Evolutionary conservation across 2,888 invertebrate species (phyloP).

Genomic region (Sialis lutaria): DNA sequence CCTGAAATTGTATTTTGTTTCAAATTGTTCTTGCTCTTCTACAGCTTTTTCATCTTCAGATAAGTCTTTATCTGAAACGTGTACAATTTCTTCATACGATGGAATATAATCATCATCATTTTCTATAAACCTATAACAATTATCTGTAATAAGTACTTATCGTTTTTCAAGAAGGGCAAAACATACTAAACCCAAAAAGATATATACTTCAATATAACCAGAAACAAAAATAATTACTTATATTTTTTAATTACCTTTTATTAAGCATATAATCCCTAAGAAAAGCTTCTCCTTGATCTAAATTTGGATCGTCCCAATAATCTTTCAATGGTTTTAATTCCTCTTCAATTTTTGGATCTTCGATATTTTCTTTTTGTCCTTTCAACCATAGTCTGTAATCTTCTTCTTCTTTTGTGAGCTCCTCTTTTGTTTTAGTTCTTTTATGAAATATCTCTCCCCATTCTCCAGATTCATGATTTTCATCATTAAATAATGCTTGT

Average conservation of each 20-base stretch:
- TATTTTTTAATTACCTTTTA: slow-evolving; percentile 36
- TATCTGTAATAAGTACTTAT: background rate
- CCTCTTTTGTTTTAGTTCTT: slow-evolving; percentile 33
- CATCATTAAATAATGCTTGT: slow-evolving; percentile 21
- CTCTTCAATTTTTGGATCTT: slow-evolving; percentile 37
- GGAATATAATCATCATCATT: slow-evolving; percentile 32
- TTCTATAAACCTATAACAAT: slow-evolving; percentile 27
- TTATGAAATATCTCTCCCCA: slow-evolving; percentile 36
- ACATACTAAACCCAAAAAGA: background rate
- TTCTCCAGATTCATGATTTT: slow-evolving; percentile 10
- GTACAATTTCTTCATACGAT: slow-evolving; percentile 47
- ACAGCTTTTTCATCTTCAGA: slow-evolving; percentile 67
- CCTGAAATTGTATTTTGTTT: slow-evolving; percentile 88
- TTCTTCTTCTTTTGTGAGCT: slow-evolving; percentile 31
- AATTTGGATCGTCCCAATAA: slow-evolving; percentile 67
- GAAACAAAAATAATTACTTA: slow-evolving; percentile 1
- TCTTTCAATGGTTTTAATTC: slow-evolving; percentile 60
- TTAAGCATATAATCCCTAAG: slow-evolving; percentile 84
- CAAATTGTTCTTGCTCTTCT: slow-evolving; percentile 77
- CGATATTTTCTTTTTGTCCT: slow-evolving; percentile 45
- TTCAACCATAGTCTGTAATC: slow-evolving; percentile 67
- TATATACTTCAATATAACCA: slow-evolving; percentile 1
- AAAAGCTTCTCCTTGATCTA: slow-evolving; percentile 75
- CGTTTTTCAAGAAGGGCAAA: background rate
- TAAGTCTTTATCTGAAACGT: slow-evolving; percentile 36